Percentiles rank a stretch among this genome's conserved stretches.
These are phyloP conservation scores for Protaetia brevitarsis DNA, from an alignment of 1,140 invertebrate genomes.

Conservation along the genomic window DNA sequence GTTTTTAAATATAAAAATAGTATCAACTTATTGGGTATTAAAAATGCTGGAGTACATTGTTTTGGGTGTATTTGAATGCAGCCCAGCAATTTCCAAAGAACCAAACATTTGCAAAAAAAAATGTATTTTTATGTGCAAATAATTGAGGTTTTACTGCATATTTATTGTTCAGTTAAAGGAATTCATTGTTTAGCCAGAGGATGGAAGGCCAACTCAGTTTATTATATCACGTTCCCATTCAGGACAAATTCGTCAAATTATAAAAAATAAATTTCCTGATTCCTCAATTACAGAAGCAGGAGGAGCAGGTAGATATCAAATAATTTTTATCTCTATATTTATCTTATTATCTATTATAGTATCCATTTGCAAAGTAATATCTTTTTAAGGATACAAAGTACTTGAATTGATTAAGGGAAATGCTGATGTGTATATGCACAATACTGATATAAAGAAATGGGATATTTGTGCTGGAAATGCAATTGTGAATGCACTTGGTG, in stretches of 20 bases:
- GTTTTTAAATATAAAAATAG: not conserved
- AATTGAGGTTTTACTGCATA: too few relatives aligned
- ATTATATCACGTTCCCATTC: conserved; percentile 45
- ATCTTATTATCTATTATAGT: not conserved
- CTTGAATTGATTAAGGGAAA: conserved; percentile 81
- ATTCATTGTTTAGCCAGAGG: conserved; percentile 9
- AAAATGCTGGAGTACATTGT: too few relatives aligned
- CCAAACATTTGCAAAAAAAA: too few relatives aligned
- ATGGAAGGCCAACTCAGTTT: conserved; percentile 23
- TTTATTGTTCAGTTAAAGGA: too few relatives aligned
- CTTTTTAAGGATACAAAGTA: conserved; percentile 79
- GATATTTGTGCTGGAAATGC: conserved; percentile 97
- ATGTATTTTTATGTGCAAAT: too few relatives aligned
- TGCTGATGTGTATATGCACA: conserved; percentile 89
- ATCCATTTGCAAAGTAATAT: not conserved
- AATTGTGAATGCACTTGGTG: conserved; percentile 67
- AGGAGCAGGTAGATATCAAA: conserved; percentile 53
- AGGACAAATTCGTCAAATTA: conserved; percentile 39
- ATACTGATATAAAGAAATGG: conserved; percentile 97
- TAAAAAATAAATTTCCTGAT: conserved; percentile 38
- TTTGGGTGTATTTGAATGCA: too few relatives aligned
- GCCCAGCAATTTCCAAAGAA: too few relatives aligned
- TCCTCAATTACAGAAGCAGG: conserved; percentile 39
- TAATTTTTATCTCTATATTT: conserved; percentile 4
- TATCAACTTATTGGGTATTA: too few relatives aligned